phyloP scores from a whole-genome alignment of 2,113 vertebrate species.

The Eulacestoma nigropectus region DNA sequence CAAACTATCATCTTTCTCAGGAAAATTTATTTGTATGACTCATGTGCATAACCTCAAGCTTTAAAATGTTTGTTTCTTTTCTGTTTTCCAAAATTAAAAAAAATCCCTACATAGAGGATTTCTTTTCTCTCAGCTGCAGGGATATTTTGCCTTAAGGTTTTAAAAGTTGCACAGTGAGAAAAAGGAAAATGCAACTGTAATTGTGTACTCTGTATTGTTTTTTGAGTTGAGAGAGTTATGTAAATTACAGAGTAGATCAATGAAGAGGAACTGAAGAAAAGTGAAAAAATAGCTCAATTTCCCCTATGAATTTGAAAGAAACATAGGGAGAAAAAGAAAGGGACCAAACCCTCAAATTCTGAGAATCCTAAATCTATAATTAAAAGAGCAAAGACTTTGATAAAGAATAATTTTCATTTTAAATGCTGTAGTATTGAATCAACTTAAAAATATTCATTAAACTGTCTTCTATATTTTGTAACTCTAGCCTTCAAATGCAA shows the following conservation, averaged over 20 bases:
- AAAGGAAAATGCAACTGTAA: not conserved
- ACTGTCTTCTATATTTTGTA: not conserved
- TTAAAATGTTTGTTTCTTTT: not conserved
- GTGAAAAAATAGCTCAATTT: conserved; percentile 9
- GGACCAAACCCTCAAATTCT: not conserved
- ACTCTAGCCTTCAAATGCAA: not conserved
- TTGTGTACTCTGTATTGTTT: not conserved
- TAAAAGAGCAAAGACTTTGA: not conserved
- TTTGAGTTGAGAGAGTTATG: not conserved
- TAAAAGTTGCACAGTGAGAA: not conserved
- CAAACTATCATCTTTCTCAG: not conserved
- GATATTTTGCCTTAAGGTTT: not conserved
- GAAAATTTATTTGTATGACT: not conserved
- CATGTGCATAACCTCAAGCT: not conserved
- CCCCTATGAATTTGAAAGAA: not conserved
- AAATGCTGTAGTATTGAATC: not conserved
- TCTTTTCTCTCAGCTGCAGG: not conserved
- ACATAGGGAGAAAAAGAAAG: not conserved
- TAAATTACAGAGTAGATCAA: not conserved
- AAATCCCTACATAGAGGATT: not conserved
- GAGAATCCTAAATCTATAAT: not conserved
- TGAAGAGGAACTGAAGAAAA: conserved; percentile 11
- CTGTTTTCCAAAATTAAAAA: not conserved
- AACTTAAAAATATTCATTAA: not conserved
- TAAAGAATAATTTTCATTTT: not conserved